phyloP scores from a whole-genome alignment of 2,113 vertebrate genomes.

The Zingel zingel region DNA sequence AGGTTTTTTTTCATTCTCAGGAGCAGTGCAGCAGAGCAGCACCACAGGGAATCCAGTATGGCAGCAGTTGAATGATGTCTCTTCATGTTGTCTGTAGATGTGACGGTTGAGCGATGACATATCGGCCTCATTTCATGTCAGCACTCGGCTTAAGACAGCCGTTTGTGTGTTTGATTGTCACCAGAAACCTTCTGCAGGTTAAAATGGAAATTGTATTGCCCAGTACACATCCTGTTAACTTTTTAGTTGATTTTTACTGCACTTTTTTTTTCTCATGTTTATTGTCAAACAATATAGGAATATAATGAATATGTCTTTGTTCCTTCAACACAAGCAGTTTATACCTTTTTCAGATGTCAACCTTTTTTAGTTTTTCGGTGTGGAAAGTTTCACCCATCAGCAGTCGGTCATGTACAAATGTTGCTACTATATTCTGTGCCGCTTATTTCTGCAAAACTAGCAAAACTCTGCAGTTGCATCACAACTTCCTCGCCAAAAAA shows the following conservation, averaged over 20 bases:
- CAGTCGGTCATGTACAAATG: background rate
- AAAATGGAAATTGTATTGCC: slow-evolving; percentile 34
- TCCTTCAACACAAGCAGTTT: background rate
- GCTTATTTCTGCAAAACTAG: background rate
- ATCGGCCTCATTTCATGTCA: background rate
- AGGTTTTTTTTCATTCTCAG: slow-evolving; percentile 58
- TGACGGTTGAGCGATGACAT: slow-evolving; percentile 4
- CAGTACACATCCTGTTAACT: slow-evolving; percentile 45
- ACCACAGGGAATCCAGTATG: slow-evolving; percentile 49
- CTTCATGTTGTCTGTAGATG: slow-evolving; percentile 26
- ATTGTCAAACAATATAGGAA: background rate
- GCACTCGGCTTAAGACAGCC: no score
- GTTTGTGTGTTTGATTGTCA: background rate
- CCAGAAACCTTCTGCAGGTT: background rate
- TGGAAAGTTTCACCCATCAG: background rate
- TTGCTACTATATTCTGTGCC: background rate
- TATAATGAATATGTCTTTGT: background rate
- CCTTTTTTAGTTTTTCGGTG: background rate
- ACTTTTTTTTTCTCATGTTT: slow-evolving; percentile 36
- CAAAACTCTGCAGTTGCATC: background rate
- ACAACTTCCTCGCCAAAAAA: background rate
- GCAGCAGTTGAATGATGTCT: slow-evolving; percentile 51
- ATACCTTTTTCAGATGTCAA: background rate
- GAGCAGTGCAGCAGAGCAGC: slow-evolving; percentile 53
- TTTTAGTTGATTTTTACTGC: background rate